Conservation (phyloP, 2,888 invertebrate genomes). For the Bombyx huttoni region DNA sequence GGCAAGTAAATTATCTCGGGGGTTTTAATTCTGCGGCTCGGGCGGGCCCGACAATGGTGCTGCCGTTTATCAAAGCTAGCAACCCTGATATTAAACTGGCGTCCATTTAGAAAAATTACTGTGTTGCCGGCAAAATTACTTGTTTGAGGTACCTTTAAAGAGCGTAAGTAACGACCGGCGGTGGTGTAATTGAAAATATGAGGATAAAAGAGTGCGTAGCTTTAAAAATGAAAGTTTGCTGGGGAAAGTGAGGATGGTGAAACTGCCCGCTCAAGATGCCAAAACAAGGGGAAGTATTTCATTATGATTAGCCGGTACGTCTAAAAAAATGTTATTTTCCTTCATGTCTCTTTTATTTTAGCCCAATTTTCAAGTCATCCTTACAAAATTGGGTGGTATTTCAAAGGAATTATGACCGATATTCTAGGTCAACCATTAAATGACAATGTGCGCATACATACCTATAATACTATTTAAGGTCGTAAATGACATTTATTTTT, state of each 20-base stretch:
- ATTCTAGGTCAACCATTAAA: too few relatives aligned
- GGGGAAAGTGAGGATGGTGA: neutral
- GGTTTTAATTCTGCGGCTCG: conserved; percentile 36
- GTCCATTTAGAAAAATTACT: conserved; percentile 27
- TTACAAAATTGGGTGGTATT: too few relatives aligned
- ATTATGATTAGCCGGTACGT: too few relatives aligned
- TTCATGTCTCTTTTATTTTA: too few relatives aligned
- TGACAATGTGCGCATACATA: too few relatives aligned
- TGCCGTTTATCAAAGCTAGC: conserved; percentile 28
- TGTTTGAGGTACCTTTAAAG: conserved; percentile 13
- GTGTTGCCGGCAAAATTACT: conserved; percentile 19
- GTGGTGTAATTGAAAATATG: conserved; percentile 7
- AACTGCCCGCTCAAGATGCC: too few relatives aligned
- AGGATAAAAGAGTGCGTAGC: conserved; percentile 3
- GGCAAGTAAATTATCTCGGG: conserved; percentile 38
- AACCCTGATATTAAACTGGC: conserved; percentile 29
- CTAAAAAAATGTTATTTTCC: too few relatives aligned
- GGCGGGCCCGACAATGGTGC: conserved; percentile 17
- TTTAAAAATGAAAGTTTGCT: conserved; percentile 3
- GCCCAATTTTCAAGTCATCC: too few relatives aligned
- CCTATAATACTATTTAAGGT: too few relatives aligned
- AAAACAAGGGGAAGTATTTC: too few relatives aligned
- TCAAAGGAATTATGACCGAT: too few relatives aligned
- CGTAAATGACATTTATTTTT: too few relatives aligned
- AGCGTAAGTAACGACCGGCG: conserved; percentile 10